Base-by-base conservation (phyloP, 2,113 vertebrate species). In the Grantiella picta region DNA sequence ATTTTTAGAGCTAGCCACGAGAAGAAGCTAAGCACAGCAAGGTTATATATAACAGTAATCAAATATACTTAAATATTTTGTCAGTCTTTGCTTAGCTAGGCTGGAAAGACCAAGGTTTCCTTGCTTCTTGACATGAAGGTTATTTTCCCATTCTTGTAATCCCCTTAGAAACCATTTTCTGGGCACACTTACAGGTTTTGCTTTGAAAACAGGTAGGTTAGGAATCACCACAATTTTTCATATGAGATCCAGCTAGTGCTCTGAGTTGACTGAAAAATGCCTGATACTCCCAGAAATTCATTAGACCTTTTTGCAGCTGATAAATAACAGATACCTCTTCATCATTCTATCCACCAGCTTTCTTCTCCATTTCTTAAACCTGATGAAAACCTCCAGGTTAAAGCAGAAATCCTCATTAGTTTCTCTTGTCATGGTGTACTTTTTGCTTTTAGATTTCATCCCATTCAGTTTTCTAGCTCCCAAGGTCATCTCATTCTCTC, bases 381-480 rank as follows among this genome's bases (percentile, higher is more conserved):
- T 71, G 45, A 56, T 11, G 40, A 89, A 54, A 89, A 54, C 10
- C 5, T 89, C 35, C 27, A 52, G 11, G 63, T 82, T 64, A 79
- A 87, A 84, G 57, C 19, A 64, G 38, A 89, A 71, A 35, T 75
- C 65, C 24, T 75, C 42, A 21, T 80, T 56, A n/a, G 10, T 52
- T 80, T 79, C 12, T 50, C 38, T 72, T 82, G 40, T 42, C 33
- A 12, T 24, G 9, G 9, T 35, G 42, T 29, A 29, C 20, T 77
- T 89, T 29, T 15, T 94, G 49, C 59, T 90, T 80, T 85, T 70
- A 40, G 33, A 84, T 76, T 66, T 70, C 35, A 42, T 75, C 33
- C 21, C 35, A 0, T 60, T 82, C 33, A 47, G 38, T 78, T 71
- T 84, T 56, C 19, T 59, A 16, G 36, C n/a, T 82, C 24, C 21